Percentiles rank a stretch among this genome's conserved stretches.
Conservation (phyloP, 2,113 vertebrate species). For the Cheilinus undulatus region DNA sequence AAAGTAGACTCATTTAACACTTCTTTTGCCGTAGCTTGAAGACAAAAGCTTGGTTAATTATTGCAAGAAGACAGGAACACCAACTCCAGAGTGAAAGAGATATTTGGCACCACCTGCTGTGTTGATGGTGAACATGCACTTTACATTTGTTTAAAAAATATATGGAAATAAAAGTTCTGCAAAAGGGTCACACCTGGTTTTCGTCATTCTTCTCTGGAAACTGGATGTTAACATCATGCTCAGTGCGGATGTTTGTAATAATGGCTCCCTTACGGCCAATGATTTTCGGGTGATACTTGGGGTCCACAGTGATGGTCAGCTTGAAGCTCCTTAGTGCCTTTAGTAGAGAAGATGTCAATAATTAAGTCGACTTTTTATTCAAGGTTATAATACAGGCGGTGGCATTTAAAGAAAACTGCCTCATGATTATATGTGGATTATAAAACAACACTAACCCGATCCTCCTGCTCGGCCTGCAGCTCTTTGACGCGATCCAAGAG, state of each 20-base stretch:
- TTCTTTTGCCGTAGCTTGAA: too few relatives aligned
- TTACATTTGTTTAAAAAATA: neutral
- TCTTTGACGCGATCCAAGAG: conserved; percentile 94
- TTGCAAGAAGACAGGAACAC: too few relatives aligned
- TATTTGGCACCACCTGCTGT: conserved; percentile 43
- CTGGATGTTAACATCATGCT: conserved; percentile 97
- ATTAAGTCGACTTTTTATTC: neutral
- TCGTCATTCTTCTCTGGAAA: conserved; percentile 98
- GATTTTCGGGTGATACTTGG: conserved; percentile 98
- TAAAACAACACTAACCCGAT: conserved; percentile 86
- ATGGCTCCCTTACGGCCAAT: conserved; percentile 98
- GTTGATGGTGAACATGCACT: neutral
- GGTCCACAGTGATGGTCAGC: conserved; percentile 95
- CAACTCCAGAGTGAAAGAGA: neutral
- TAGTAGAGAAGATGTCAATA: neutral
- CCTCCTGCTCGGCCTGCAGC: conserved; percentile 95
- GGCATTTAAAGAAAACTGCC: neutral
- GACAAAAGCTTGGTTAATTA: too few relatives aligned
- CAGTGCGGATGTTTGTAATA: conserved; percentile 94
- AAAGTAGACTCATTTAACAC: too few relatives aligned
- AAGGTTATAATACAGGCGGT: neutral
- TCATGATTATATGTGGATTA: too few relatives aligned
- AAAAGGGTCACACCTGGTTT: conserved; percentile 86
- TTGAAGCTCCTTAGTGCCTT: conserved; percentile 97
- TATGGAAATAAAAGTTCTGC: neutral